Conservation (phyloP, 2,888 invertebrate species). For the Apodemia hepburni region DNA sequence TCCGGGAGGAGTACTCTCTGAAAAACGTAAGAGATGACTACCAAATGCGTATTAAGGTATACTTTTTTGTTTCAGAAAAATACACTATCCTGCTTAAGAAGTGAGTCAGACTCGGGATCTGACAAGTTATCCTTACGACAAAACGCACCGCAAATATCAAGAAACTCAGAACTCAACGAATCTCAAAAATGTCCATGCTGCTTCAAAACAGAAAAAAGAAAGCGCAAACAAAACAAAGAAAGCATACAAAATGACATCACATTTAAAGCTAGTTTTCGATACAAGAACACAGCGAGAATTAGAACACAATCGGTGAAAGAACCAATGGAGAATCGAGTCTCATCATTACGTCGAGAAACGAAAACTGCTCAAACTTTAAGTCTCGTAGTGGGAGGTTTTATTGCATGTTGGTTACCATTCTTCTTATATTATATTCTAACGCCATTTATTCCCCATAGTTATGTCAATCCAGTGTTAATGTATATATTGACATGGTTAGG, state of each 20-base stretch:
- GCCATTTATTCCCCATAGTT: slow-evolving; percentile 85
- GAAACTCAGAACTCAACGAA: slow-evolving; percentile 56
- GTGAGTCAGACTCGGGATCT: slow-evolving; percentile 70
- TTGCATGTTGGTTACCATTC: slow-evolving; percentile 94
- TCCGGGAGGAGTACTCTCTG: too few species aligned
- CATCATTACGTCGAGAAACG: slow-evolving; percentile 87
- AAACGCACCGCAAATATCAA: slow-evolving; percentile 56
- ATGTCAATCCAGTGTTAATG: slow-evolving; percentile 83
- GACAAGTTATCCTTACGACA: slow-evolving; percentile 66
- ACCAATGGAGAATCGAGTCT: slow-evolving; percentile 81
- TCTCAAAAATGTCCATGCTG: slow-evolving; percentile 67
- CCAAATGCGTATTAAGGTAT: too few species aligned
- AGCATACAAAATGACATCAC: slow-evolving; percentile 62
- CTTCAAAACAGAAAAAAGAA: slow-evolving; percentile 56
- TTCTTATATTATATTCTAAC: slow-evolving; percentile 90
- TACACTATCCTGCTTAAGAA: slow-evolving; percentile 67
- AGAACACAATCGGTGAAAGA: slow-evolving; percentile 67
- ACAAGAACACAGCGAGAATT: slow-evolving; percentile 65
- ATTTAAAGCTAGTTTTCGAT: slow-evolving; percentile 66
- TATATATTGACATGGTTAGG: slow-evolving; percentile 92
- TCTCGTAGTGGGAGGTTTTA: slow-evolving; percentile 92
- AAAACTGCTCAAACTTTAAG: slow-evolving; percentile 94
- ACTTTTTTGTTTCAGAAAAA: slow-evolving; percentile 53
- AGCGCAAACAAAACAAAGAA: slow-evolving; percentile 56
- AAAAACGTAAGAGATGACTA: too few species aligned